phyloP scores from a whole-genome alignment of 1,140 invertebrate genomes.

The Pseudomyrmex pallidus region DNA sequence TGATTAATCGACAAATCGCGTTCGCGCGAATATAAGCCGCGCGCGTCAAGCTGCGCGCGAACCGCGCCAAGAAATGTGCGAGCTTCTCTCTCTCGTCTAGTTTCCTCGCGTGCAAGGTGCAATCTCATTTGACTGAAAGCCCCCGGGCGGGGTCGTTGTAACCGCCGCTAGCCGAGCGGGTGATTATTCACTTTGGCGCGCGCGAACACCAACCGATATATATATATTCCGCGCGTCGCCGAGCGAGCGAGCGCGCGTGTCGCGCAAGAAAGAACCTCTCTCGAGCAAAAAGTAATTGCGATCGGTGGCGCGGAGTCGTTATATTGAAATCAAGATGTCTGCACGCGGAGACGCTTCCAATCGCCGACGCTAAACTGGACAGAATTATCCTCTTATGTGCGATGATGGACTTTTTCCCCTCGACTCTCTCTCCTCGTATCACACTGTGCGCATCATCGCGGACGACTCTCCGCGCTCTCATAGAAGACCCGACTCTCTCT shows the following conservation, averaged over 20 bases:
- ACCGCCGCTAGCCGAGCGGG: neutral
- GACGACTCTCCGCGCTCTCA: constrained; percentile 15
- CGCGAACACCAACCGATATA: constrained; percentile 31
- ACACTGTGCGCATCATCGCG: constrained; percentile 25
- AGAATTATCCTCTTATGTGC: constrained; percentile 22
- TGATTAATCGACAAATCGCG: constrained; percentile 49
- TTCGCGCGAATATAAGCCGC: constrained; percentile 41
- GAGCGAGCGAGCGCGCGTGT: neutral
- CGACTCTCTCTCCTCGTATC: constrained; percentile 13
- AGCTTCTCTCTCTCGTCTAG: constrained; percentile 24
- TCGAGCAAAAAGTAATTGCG: constrained; percentile 42
- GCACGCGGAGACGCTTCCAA: constrained; percentile 38
- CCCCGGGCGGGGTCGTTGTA: constrained; percentile 19
- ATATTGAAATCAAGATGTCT: constrained; percentile 60
- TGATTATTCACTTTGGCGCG: constrained; percentile 20
- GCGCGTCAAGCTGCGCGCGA: neutral
- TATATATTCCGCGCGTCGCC: constrained; percentile 41
- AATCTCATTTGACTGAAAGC: constrained; percentile 30
- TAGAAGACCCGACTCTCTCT: constrained; percentile 2
- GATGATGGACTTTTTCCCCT: constrained; percentile 49
- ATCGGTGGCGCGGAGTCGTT: constrained; percentile 50
- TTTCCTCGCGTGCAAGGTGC: constrained; percentile 52
- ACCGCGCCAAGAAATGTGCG: neutral
- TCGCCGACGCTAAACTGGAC: constrained; percentile 48
- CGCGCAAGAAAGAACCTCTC: constrained; percentile 21